Base-by-base conservation (phyloP, 2,888 invertebrate species). In the Acrocyrtus sp. region DNA sequence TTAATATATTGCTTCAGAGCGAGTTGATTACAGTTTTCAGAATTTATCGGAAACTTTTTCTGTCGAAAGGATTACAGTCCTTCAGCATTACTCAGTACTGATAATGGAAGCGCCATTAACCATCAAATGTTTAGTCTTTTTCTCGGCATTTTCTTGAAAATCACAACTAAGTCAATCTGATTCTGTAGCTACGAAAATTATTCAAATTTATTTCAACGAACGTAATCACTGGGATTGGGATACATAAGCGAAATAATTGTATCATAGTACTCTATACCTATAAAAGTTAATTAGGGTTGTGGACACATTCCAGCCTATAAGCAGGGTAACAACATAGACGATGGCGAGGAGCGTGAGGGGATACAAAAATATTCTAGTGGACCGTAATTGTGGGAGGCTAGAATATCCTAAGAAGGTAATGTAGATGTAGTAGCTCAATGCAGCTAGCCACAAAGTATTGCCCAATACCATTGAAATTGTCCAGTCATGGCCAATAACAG, bases 391-490 rank as follows among this genome's bases (percentile, higher is more conserved):
- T 43, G 95, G 92, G 75, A 98, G 87, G 84, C 94, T 95, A 94
- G 88, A 61, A 83, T 98, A 98, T 80, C 98, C 98, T 72, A 98
- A 87, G 85, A 98, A 98, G 39, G 98, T 96, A 82, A 98, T 97
- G 85, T 98, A 98, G 76, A 96, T 87, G 84, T 98, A 98, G 86
- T 98, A 98, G 72, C 91, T 87, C 74, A 93, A 86, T 4, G 96
- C 95, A 39, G 95, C 88, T 66, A 98, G 86, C 97, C 98, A 98
- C 82, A 98, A 90, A 0, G 95, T 90, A 85, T 98, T 98, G 2
- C 74, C 79, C 78, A 98, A 86, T 51, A 98, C 87, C 76, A 91
- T 88, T 0, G 95, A 91, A 24, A 95, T 84, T 83, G 94, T 93
- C 83, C 91, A 90, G 47, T 90, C 89, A 78, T 91, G 88, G 80